Base-by-base conservation (phyloP, 2,113 vertebrate genomes). In the Himantopus leucocephalus region DNA sequence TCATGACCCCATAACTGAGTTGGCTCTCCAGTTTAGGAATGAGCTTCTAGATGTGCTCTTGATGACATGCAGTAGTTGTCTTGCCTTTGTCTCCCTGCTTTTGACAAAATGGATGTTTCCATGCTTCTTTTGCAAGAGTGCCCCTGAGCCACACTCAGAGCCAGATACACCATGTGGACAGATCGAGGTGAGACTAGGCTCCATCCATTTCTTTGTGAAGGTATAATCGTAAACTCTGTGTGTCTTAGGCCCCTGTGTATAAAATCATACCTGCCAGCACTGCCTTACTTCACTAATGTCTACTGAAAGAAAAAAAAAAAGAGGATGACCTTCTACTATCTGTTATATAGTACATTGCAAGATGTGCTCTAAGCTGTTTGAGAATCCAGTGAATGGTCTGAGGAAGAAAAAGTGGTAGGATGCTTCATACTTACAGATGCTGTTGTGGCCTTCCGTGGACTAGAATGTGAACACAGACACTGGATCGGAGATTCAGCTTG, bases 61-160 rank as follows among this genome's bases (percentile, higher is more conserved):
- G 19, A 8, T 80, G 39, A 23, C 37, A 59, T 1, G 0, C 30
- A 20, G 12, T 63, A 1, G 0, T 63, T 60, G 19, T 56, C 56
- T 76, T 48, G 5, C 8, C n/a, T 84, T 77, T 90, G 9, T 47
- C 67, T 80, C 37, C 27, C 32, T 62, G 37, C 37, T 47, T 83
- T 76, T 70, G 50, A 26, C 32, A 73, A 66, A 50, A 19, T 8
- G 9, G 12, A 2, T 52, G 8, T 56, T 91, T 63, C 52, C n/a
- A 6, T 34, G 16, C 30, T 75, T 32, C 34, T 59, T 90, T 39
- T 52, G 43, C 58, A 64, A 58, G 7, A 32, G 2, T 14, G 14
- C 59, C 59, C 35, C 43, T 32, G 41, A 89, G 58, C 52, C 47
- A 55, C 29, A 7, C 13, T n/a, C 29, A 23, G 26, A 67, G 59